Conservation (phyloP, 2,888 invertebrate genomes). For the Bhutanitis thaidina region DNA sequence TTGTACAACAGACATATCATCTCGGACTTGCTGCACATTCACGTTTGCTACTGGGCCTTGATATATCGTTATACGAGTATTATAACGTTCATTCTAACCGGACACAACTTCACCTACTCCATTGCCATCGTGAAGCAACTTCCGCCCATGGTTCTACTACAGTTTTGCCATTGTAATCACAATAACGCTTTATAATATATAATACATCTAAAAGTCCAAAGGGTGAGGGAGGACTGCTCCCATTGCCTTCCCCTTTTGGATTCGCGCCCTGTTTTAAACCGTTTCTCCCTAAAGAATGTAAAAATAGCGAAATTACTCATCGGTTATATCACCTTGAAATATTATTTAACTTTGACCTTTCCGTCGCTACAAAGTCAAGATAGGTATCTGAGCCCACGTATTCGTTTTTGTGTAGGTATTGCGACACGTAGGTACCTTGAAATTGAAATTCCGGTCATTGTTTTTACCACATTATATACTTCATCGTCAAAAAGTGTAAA, state of each 20-base stretch:
- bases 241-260: too few relatives aligned
- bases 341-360: slow-evolving; percentile 20
- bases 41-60: neutral
- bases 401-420: neutral
- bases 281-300: too few relatives aligned
- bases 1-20: too few relatives aligned
- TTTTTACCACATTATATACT: neutral
- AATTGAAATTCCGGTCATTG: slow-evolving; percentile 12
- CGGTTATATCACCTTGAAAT: slow-evolving; percentile 10
- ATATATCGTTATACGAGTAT: too few relatives aligned
- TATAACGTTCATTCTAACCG: neutral
- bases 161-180: slow-evolving; percentile 5
- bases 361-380: neutral
- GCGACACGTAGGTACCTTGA: neutral
- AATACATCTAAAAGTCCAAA: too few relatives aligned
- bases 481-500: too few relatives aligned
- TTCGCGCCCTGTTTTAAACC: too few relatives aligned
- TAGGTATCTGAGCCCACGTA: neutral
- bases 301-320: slow-evolving; percentile 3
- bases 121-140: slow-evolving; percentile 14
- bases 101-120: neutral
- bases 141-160: neutral
- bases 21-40: too few relatives aligned
- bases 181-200: too few relatives aligned
- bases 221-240: too few relatives aligned